phyloP scores from a whole-genome alignment of 2,797 vertebrate species.

The Aplochiton taeniatus region DNA sequence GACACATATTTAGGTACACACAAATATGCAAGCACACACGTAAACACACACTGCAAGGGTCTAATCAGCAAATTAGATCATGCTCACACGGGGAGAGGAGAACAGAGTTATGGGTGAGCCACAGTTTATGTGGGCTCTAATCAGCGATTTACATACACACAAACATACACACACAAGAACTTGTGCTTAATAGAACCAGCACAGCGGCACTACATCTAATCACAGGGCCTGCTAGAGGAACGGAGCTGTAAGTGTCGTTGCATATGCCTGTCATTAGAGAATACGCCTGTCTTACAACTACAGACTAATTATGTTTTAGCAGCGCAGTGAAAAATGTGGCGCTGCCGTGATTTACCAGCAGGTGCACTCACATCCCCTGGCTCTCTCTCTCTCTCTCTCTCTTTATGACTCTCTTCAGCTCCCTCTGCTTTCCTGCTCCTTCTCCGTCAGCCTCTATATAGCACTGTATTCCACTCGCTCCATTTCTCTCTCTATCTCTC shows the following conservation, averaged over 20 bases:
- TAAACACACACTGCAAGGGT: not conserved
- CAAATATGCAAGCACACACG: not conserved
- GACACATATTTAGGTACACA: not conserved
- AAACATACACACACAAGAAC: constrained; percentile 1
- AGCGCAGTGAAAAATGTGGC: constrained; percentile 59
- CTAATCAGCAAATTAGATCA: not conserved
- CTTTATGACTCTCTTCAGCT: no score
- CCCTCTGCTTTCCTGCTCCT: no score
- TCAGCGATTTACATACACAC: not conserved
- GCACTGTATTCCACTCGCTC: no score
- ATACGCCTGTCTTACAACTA: constrained; percentile 43
- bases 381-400: not conserved
- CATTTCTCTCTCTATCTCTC: no score
- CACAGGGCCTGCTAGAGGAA: constrained; percentile 21
- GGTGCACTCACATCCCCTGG: not conserved
- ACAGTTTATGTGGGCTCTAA: not conserved
- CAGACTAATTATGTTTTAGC: constrained; percentile 60
- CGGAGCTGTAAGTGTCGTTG: constrained; percentile 53
- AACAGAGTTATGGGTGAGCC: not conserved
- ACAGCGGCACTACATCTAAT: constrained; percentile 9
- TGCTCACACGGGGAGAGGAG: not conserved
- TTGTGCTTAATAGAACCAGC: constrained; percentile 18
- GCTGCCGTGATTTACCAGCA: constrained; percentile 54
- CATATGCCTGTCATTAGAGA: constrained; percentile 47
- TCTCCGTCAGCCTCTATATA: no score